These are phyloP conservation scores for Forbesichthys agassizii DNA, from an alignment of 2,113 vertebrate species.

Conservation along the genomic window DNA sequence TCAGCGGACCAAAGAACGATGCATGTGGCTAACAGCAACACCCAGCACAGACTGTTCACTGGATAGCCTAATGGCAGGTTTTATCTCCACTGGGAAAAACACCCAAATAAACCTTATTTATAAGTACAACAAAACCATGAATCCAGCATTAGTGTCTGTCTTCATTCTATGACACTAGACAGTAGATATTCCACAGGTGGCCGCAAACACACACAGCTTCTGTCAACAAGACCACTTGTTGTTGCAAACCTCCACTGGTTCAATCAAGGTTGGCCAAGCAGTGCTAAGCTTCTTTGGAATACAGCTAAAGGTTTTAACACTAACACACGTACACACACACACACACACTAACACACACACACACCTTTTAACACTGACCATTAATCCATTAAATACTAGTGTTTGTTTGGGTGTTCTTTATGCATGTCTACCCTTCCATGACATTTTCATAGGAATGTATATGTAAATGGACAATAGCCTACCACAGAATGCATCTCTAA, in stretches of 20 bases:
- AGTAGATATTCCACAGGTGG: neutral
- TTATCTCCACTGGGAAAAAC: neutral
- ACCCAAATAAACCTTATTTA: fast-evolving
- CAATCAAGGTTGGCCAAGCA: slow-evolving; percentile 36
- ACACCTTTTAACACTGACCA: slow-evolving; percentile 45
- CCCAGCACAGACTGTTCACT: neutral
- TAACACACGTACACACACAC: slow-evolving; percentile 29
- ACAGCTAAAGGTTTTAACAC: slow-evolving; percentile 66
- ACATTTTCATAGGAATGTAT: neutral
- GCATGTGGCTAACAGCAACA: slow-evolving; percentile 34
- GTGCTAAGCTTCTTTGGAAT: slow-evolving; percentile 73
- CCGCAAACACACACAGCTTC: slow-evolving; percentile 19
- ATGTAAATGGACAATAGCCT: neutral
- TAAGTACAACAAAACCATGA: neutral
- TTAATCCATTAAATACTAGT: slow-evolving; percentile 54
- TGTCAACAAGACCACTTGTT: slow-evolving; percentile 21
- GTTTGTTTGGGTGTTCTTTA: slow-evolving; percentile 12
- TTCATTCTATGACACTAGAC: slow-evolving; percentile 1
- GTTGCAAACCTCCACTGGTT: slow-evolving; percentile 6
- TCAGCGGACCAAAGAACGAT: neutral
- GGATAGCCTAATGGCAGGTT: neutral
- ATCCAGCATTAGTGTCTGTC: slow-evolving; percentile 2
- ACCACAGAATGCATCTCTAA: neutral
- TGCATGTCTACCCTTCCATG: slow-evolving; percentile 1
- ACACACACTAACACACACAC: slow-evolving; percentile 35